Evolutionary conservation across 2,888 invertebrate species (phyloP).

Genomic region (Timandra comae): DNA sequence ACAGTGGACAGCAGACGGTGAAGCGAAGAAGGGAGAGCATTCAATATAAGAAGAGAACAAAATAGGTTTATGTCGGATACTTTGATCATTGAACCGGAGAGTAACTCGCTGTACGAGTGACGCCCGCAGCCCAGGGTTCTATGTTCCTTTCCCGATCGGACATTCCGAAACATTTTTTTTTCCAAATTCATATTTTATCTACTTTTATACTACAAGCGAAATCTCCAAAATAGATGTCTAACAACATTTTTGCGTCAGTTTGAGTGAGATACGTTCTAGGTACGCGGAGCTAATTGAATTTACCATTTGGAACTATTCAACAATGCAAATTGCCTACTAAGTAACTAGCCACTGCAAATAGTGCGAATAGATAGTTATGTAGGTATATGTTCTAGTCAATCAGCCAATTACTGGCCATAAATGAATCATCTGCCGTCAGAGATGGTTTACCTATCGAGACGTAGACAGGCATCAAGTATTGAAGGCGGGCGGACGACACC

Average conservation of each 20-base stretch:
- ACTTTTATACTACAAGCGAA: too few species aligned
- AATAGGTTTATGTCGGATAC: conserved; percentile 77
- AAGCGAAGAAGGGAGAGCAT: conserved; percentile 53
- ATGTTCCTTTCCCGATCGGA: background rate
- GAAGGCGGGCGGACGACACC: conserved; percentile 36
- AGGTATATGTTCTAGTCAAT: conserved; percentile 2
- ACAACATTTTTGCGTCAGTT: too few species aligned
- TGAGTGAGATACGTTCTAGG: too few species aligned
- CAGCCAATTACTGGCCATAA: conserved; percentile 17
- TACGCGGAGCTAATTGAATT: too few species aligned
- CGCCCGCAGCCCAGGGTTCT: conserved; percentile 34
- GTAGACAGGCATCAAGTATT: conserved; percentile 59
- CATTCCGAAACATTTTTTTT: background rate
- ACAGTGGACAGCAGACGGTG: conserved; percentile 55
- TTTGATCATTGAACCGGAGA: conserved; percentile 75
- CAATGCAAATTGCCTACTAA: conserved; percentile 1
- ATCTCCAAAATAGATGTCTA: too few species aligned
- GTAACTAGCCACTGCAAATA: background rate
- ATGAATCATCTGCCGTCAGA: conserved; percentile 36
- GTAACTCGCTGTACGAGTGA: conserved; percentile 64
- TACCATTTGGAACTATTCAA: background rate
- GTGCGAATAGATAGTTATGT: background rate
- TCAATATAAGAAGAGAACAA: conserved; percentile 77
- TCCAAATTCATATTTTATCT: background rate
- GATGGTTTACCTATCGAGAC: conserved; percentile 38